phyloP scores from a whole-genome alignment of 2,113 vertebrate species.

The Edolisoma coerulescens region DNA sequence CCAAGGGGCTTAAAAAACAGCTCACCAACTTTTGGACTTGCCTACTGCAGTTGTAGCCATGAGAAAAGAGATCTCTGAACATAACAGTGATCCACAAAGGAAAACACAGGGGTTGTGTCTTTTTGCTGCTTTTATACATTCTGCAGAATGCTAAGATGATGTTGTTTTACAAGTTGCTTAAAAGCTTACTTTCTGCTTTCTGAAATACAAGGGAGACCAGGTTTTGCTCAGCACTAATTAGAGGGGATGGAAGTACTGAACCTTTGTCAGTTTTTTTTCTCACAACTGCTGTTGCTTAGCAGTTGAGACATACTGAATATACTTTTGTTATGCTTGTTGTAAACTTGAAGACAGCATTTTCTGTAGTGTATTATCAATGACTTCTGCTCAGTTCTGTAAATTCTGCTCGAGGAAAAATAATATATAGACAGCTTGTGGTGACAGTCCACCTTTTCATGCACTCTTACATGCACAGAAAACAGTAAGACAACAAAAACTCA shows the following conservation, averaged over 20 bases:
- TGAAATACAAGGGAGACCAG: neutral
- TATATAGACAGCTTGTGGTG: neutral
- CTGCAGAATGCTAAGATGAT: neutral
- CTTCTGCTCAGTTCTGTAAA: neutral
- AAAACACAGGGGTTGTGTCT: neutral
- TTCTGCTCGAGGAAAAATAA: neutral
- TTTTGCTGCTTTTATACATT: neutral
- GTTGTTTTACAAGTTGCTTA: neutral
- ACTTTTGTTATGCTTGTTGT: neutral
- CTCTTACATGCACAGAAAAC: neutral
- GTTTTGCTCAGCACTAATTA: neutral
- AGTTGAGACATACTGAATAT: neutral
- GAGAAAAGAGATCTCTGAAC: neutral
- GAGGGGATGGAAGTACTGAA: neutral
- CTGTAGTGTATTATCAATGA: neutral
- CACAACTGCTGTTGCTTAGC: neutral
- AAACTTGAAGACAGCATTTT: neutral
- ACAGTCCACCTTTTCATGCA: neutral
- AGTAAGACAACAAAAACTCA: neutral
- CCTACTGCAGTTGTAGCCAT: neutral
- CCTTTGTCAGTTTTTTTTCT: neutral
- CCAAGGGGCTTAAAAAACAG: neutral
- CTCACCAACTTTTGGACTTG: neutral
- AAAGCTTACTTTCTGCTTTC: neutral
- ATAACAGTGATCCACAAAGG: neutral